Conservation (phyloP, 2,797 vertebrate genomes). For the Enoplosus armatus region DNA sequence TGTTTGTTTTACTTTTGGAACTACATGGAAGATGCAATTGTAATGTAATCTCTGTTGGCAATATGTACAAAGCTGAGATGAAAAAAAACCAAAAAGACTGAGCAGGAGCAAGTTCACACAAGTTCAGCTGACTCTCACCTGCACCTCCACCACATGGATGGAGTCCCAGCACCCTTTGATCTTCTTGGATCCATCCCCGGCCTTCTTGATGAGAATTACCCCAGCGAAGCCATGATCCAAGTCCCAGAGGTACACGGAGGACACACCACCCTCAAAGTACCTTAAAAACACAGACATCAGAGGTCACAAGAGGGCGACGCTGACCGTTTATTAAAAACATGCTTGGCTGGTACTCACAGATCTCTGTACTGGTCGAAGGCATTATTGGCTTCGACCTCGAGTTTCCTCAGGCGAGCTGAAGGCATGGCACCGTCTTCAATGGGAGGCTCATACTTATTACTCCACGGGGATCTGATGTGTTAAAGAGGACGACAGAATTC, state of each 20-base stretch:
- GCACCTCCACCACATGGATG: constrained; percentile 99
- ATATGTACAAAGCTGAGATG: background rate
- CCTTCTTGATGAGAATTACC: constrained; percentile 99
- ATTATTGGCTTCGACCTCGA: constrained; percentile 98
- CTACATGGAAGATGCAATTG: background rate
- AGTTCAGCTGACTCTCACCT: constrained; percentile 86
- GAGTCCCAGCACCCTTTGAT: constrained; percentile 99
- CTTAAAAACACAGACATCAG: constrained; percentile 74
- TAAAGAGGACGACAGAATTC: background rate
- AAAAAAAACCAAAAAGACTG: background rate
- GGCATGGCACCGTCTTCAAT: constrained; percentile 99
- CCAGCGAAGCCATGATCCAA: constrained; percentile 99
- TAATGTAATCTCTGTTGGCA: background rate
- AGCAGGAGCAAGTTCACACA: background rate
- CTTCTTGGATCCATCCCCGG: constrained; percentile 99
- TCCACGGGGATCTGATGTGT: constrained; percentile 94
- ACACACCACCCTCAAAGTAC: constrained; percentile 99
- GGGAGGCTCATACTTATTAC: constrained; percentile 98
- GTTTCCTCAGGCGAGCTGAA: constrained; percentile 95
- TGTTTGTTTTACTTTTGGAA: background rate
- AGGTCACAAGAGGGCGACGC: constrained; percentile 22
- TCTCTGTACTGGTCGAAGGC: constrained; percentile 99
- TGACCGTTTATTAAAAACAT: background rate
- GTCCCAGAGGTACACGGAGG: constrained; percentile 99
- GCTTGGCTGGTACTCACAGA: constrained; percentile 88